These are phyloP conservation scores for Portunus trituberculatus DNA, from an alignment of 1,140 invertebrate genomes.

Conservation along the genomic window DNA sequence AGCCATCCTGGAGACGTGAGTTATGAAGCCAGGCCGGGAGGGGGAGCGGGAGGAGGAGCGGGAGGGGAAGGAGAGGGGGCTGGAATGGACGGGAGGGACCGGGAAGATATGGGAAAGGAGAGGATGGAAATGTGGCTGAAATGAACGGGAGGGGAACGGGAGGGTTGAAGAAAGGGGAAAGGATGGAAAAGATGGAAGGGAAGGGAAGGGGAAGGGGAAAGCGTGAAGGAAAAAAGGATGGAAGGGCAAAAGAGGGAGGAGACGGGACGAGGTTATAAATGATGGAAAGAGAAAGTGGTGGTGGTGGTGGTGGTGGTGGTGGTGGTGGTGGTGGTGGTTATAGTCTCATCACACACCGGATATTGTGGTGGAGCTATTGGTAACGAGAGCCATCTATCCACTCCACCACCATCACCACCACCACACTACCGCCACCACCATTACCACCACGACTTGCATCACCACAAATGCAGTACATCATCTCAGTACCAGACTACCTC, in stretches of 20 bases:
- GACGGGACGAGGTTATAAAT: too few relatives aligned
- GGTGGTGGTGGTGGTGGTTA: constrained; percentile 1
- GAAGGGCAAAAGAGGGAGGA: too few relatives aligned
- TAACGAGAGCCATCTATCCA: neutral
- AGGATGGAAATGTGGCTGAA: too few relatives aligned
- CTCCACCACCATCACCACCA: neutral
- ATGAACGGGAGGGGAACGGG: too few relatives aligned
- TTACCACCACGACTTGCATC: neutral
- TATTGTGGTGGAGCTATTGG: neutral
- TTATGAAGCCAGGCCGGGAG: neutral
- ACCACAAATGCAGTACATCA: neutral
- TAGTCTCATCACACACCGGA: neutral
- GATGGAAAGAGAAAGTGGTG: too few relatives aligned
- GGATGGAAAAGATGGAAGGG: neutral
- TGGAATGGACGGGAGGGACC: too few relatives aligned
- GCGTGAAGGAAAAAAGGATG: too few relatives aligned
- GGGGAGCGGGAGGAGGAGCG: too few relatives aligned
- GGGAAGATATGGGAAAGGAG: too few relatives aligned
- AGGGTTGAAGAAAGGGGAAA: too few relatives aligned
- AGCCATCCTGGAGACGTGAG: neutral
- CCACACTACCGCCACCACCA: neutral
- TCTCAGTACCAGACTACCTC: too few relatives aligned
- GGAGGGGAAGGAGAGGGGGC: neutral
- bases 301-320: neutral
- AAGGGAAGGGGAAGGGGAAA: neutral